Conservation (phyloP, 2,113 vertebrate species). For the Saguinus imperator region DNA sequence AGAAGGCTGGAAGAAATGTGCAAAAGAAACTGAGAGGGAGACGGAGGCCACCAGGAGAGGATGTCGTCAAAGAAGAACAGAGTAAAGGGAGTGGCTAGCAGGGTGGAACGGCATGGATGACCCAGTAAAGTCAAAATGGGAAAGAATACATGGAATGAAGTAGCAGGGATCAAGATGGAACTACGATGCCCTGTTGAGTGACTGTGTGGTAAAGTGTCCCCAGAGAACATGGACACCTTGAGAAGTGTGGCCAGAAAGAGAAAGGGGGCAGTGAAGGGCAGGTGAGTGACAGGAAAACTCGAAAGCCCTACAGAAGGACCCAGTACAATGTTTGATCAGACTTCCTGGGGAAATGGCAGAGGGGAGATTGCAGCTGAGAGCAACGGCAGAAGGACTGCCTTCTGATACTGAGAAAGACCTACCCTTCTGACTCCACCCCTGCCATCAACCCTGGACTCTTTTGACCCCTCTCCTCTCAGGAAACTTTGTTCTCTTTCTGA, state of each 20-base stretch:
- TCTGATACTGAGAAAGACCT: not conserved
- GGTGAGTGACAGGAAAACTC: not conserved
- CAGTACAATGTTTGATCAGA: not conserved
- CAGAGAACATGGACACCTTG: not conserved
- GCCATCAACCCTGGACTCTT: not conserved
- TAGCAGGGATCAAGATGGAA: accelerated
- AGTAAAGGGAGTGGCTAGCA: accelerated
- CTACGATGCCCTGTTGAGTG: not conserved
- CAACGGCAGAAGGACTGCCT: not conserved
- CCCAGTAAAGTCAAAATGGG: too few relatives aligned
- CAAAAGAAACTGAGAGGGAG: not conserved
- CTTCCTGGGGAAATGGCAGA: too few relatives aligned
- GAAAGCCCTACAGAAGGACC: not conserved
- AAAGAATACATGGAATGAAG: not conserved
- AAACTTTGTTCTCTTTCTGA: not conserved
- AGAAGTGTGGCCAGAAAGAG: not conserved
- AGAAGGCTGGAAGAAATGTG: not conserved
- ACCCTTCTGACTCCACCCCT: too few relatives aligned
- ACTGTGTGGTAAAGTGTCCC: not conserved
- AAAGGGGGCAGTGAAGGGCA: not conserved
- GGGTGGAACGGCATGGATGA: accelerated
- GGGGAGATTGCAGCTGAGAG: not conserved
- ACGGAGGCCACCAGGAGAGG: not conserved
- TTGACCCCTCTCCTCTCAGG: not conserved
- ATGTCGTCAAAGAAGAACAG: accelerated